phyloP scores from a whole-genome alignment of 2,113 vertebrate genomes.

The Typhlomys cinereus region DNA sequence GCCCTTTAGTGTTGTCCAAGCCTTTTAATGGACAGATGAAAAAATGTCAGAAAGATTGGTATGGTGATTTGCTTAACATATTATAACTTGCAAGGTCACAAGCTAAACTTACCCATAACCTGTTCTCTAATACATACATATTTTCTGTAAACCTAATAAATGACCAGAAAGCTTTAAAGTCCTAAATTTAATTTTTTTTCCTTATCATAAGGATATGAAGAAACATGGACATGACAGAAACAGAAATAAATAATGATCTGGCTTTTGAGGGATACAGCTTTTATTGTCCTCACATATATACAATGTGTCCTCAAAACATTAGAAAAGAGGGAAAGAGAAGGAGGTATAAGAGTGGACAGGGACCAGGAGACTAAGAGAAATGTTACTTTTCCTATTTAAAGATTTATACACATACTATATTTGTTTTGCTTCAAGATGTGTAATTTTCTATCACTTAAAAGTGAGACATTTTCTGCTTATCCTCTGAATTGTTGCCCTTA shows the following conservation, averaged over 20 bases:
- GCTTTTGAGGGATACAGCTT: background rate
- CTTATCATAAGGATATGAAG: background rate
- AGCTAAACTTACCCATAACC: background rate
- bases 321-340: background rate
- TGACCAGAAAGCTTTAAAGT: background rate
- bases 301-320: no score
- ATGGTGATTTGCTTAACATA: conserved; percentile 34
- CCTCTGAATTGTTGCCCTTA: background rate
- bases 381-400: background rate
- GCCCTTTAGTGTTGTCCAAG: conserved; percentile 8
- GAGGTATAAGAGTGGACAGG: fast-evolving
- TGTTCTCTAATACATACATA: background rate
- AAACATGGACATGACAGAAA: background rate
- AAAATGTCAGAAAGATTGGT: background rate
- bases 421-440: background rate
- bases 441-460: background rate
- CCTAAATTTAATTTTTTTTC: background rate
- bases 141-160: background rate
- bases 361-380: background rate
- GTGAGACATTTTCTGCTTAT: background rate
- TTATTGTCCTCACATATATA: background rate
- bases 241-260: background rate
- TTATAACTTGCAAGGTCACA: conserved; percentile 30
- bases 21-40: conserved; percentile 38
- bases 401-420: background rate